phyloP scores from a whole-genome alignment of 2,113 vertebrate genomes.

The Misgurnus mizolepis region DNA sequence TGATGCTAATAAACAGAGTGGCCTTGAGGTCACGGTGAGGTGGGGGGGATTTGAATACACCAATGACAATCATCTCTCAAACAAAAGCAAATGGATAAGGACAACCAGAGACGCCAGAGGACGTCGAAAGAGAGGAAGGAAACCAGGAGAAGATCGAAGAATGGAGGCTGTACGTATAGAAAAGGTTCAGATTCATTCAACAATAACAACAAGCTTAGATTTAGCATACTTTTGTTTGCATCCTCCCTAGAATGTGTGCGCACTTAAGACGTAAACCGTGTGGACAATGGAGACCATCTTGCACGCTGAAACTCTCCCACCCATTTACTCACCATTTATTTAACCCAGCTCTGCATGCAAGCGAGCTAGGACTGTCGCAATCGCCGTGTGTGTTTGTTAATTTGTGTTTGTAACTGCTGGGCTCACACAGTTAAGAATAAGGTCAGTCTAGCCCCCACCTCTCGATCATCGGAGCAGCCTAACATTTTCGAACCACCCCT shows the following conservation, averaged over 20 bases:
- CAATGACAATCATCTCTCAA: conserved; percentile 62
- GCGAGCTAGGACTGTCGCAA: not conserved
- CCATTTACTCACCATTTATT: conserved; percentile 15
- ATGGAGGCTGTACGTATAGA: no score
- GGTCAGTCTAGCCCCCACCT: conserved; percentile 33
- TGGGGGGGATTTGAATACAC: conserved; percentile 60
- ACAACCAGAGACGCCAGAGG: conserved; percentile 54
- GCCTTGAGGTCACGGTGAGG: conserved; percentile 61
- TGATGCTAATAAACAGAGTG: conserved; percentile 65
- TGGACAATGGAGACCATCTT: not conserved
- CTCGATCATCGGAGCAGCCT: conserved; percentile 8
- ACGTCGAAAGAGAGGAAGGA: conserved; percentile 59
- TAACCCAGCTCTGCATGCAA: not conserved
- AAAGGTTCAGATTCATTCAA: no score
- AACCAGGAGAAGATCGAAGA: not conserved
- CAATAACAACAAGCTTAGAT: no score
- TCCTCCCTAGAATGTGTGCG: not conserved
- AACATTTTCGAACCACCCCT: conserved; percentile 17
- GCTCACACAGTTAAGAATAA: conserved; percentile 41
- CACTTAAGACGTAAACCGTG: not conserved
- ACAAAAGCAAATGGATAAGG: conserved; percentile 65
- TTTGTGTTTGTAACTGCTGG: conserved; percentile 20
- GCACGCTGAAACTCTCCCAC: not conserved
- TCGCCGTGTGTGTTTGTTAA: not conserved
- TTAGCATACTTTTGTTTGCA: no score